Evolutionary conservation across 2,888 invertebrate species (phyloP), one percentile per base, ranked within the genome.

Genomic region (Acronicta psi): DNA sequence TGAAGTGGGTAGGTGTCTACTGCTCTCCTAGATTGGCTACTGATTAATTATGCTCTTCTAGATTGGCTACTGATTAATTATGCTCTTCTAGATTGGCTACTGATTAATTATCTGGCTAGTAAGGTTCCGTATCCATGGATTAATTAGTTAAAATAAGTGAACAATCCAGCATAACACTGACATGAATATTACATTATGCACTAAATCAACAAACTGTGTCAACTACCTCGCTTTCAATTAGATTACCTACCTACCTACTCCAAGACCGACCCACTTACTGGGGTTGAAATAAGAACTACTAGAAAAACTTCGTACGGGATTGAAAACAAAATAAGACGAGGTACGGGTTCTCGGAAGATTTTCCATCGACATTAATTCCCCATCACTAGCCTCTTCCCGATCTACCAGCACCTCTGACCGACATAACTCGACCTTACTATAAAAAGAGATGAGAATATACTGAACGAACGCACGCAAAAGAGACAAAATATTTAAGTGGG

Each of bases 361-460:
- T 66, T 55, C 37, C 31, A 64, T 65, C 65, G 73, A 70, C 53
- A 49, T 59, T 44, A n/a, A 47, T 51, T 14, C 59, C 54, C 51
- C 87, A 79, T 68, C 89, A 78, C 85, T 89, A 83, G 45, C 50
- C 82, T 85, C 85, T 87, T 89, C 87, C 89, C 87, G 87, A 90
- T 88, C 87, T 89, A 90, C 87, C 85, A 85, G 82, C 85, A 83
- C 73, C 60, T 87, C 85, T 92, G 92, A 91, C 92, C 92, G 92
- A 92, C 88, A 90, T 93, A 89, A 85, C 81, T 78, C 91, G 91
- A 92, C 92, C 92, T 92, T 92, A 90, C 85, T 80, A 83, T 69
- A 75, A 84, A 89, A 46, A 75, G 81, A 79, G 91, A 91, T 60
- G 58, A 50, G 63, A 47, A 66, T 78, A 88, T 63, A 61, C 50